Percentiles rank a stretch among this genome's conserved stretches.
Evolutionary conservation across 1,140 invertebrate species (phyloP).

Genomic region (Pseudomyrmex dendroicus): DNA sequence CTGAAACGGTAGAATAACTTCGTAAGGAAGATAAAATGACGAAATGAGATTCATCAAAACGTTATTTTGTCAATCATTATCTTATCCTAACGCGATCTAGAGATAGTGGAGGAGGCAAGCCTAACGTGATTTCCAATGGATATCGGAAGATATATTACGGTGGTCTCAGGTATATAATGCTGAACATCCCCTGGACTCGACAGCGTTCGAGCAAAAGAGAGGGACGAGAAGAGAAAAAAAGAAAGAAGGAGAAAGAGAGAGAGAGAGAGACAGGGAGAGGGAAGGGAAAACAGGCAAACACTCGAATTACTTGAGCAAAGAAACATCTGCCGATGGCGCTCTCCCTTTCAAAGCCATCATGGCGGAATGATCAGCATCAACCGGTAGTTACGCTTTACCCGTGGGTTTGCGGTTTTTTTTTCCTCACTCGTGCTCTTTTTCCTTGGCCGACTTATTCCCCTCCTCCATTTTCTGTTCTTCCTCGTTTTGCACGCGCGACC

Average conservation of each 20-base stretch:
- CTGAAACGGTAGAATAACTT: conserved; percentile 38
- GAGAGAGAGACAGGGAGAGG: background rate
- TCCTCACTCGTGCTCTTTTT: conserved; percentile 54
- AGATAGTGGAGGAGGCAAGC: conserved; percentile 10
- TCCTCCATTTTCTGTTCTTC: conserved; percentile 26
- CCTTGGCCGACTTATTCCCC: conserved; percentile 47
- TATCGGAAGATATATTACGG: conserved; percentile 45
- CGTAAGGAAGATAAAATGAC: conserved; percentile 11
- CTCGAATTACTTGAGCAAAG: conserved; percentile 78
- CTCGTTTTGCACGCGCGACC: conserved; percentile 27
- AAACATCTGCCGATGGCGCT: conserved; percentile 83
- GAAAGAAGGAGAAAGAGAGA: background rate
- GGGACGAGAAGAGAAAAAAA: background rate
- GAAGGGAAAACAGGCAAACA: conserved; percentile 74
- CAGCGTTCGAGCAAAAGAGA: background rate
- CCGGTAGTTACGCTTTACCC: conserved; percentile 83
- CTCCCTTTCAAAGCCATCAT: conserved; percentile 82
- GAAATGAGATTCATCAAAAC: conserved; percentile 9
- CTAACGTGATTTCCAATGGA: conserved; percentile 63
- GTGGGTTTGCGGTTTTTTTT: conserved; percentile 84
- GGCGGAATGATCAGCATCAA: conserved; percentile 85
- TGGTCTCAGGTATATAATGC: background rate
- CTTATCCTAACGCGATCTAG: conserved; percentile 64
- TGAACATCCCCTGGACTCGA: conserved; percentile 14
- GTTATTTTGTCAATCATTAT: conserved; percentile 55